These are phyloP conservation scores for Pagrus major DNA, from an alignment of 2,113 vertebrate species.

Conservation along the genomic window DNA sequence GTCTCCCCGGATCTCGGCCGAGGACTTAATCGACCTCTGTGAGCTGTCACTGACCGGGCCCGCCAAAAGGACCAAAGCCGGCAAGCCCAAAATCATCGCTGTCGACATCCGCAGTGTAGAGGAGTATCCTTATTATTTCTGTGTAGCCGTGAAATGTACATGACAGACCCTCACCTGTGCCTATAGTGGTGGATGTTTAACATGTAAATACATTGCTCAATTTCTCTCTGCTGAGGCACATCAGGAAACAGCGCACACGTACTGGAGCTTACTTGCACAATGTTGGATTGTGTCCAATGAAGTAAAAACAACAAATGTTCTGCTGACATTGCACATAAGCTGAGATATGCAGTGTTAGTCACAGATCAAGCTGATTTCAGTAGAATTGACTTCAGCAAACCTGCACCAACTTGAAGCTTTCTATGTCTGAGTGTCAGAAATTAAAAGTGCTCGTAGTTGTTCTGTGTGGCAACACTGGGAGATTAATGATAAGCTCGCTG, in stretches of 20 bases:
- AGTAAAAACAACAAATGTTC: not conserved
- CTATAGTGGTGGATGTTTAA: not conserved
- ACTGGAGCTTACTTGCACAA: not conserved
- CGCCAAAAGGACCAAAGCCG: slow-evolving; percentile 89
- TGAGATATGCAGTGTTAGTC: not conserved
- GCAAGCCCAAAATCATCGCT: slow-evolving; percentile 94
- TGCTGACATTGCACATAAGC: not conserved
- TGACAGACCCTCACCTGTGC: not conserved
- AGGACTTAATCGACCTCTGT: slow-evolving; percentile 96
- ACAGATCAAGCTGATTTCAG: not conserved
- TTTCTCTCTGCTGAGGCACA: not conserved
- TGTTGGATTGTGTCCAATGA: slow-evolving; percentile 4
- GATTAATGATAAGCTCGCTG: no score
- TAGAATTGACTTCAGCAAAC: not conserved
- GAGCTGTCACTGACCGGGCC: slow-evolving; percentile 88
- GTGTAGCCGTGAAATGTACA: not conserved
- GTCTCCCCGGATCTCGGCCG: slow-evolving; percentile 95
- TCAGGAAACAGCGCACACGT: not conserved
- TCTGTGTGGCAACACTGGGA: no score
- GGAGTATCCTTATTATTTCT: slow-evolving; percentile 93
- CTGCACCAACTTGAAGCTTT: not conserved
- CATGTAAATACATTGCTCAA: not conserved
- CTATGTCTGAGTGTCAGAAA: no score
- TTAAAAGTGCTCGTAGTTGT: no score
- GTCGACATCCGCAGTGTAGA: slow-evolving; percentile 94